phyloP scores from a whole-genome alignment of 2,888 invertebrate species.

The Agrotis segetum region DNA sequence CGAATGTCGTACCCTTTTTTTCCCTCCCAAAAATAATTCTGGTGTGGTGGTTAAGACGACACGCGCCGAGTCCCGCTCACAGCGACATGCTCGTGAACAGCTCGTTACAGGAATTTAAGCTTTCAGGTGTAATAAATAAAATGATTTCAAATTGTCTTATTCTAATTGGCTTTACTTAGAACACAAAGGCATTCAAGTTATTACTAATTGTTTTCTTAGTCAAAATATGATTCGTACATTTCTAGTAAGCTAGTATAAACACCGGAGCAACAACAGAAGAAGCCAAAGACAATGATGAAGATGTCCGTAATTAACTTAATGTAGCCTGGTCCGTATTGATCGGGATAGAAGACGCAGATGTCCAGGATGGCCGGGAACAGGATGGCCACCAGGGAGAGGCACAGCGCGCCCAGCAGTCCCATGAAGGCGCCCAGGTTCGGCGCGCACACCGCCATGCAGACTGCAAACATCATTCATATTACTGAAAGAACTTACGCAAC shows the following conservation, averaged over 20 bases:
- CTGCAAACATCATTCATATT: slow-evolving; percentile 55
- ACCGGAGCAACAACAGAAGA: slow-evolving; percentile 71
- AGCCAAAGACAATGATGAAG: slow-evolving; percentile 70
- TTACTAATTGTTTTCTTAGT: no score
- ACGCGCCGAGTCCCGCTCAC: no score
- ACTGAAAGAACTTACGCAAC: no score
- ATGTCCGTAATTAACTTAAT: slow-evolving; percentile 72
- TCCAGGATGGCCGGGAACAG: slow-evolving; percentile 94
- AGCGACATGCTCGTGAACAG: no score
- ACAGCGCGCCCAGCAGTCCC: slow-evolving; percentile 95
- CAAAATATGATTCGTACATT: slow-evolving; percentile 52
- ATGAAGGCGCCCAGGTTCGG: slow-evolving; percentile 95
- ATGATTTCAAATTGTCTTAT: no score
- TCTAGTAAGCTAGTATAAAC: slow-evolving; percentile 77
- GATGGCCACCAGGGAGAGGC: slow-evolving; percentile 95
- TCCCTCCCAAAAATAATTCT: no score
- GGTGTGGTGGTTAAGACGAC: no score
- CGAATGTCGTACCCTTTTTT: no score
- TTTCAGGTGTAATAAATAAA: no score
- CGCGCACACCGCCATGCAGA: slow-evolving; percentile 91
- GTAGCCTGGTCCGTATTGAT: slow-evolving; percentile 67
- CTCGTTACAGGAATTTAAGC: no score
- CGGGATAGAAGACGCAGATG: slow-evolving; percentile 80
- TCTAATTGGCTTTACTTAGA: no score
- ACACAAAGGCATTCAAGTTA: no score